Evolutionary conservation across 2,113 vertebrate species (phyloP), one percentile per base, ranked within the genome.

Genomic region (Crotalus horridus): DNA sequence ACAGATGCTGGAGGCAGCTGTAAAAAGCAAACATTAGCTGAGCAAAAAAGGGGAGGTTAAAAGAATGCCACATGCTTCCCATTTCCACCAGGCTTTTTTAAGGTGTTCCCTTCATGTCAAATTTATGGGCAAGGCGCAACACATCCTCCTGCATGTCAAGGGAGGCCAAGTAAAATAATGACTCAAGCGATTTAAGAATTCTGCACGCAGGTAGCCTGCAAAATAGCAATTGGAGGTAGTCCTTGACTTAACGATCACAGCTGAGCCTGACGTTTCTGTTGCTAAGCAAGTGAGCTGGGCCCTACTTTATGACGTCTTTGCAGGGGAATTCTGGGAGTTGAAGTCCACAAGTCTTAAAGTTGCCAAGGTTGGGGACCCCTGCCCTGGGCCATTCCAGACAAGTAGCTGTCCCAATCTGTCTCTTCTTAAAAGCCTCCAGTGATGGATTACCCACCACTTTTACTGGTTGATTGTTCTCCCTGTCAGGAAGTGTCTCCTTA

Each of bases 1-100:
- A 20, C 91, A 92, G 91, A 74, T 92, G 91, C 56, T 91, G 56
- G 56, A 51, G 23, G 91, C 86, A 92, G 86, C 61, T 92, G 91
- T 89, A 61, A 88, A 88, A 92, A 88, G 91, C 91, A 92, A 88
- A 92, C 86, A 55, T 15, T 55, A 33, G 9, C 6, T 51, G 24
- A 29, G 86, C 24, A 6, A 33, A 55, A 51, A 51, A 15, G 33
- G 43, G 6, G 87, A 3, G 20, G n/a, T 87, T 87, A 64, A 5
- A 88, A 88, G 51, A 54, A 92, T 43, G 61, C 8, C 20, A 43
- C 48, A 54, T 54, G 29, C 48, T 88, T 92, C 43, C 21, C 29
- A 53, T 87, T 87, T 87, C 23, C 43, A 88, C 11, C 24, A 5
- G n/a, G 17, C 33, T 64, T 58, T 81, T 81, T 74, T 69, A 88